Evolutionary conservation across 2,888 invertebrate species (phyloP).

Genomic region (Oxytorus armatus): DNA sequence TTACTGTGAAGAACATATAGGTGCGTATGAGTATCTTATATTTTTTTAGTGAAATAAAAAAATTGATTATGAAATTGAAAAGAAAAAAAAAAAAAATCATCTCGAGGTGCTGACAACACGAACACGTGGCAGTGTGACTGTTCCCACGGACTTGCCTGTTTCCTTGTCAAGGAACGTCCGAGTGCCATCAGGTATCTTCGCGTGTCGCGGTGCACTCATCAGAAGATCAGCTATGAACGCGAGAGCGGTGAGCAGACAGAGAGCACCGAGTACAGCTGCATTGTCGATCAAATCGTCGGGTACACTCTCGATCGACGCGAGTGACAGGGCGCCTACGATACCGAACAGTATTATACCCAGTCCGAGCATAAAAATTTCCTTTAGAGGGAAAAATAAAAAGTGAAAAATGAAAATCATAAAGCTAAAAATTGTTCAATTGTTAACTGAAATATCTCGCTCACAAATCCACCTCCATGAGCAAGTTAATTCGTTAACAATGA

Average conservation of each 20-base stretch:
- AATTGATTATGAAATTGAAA: neutral
- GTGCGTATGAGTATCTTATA: constrained; percentile 8
- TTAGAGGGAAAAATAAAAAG: too few relatives aligned
- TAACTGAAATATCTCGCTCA: neutral
- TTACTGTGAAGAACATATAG: neutral
- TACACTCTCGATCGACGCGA: constrained; percentile 90
- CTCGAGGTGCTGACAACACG: constrained; percentile 64
- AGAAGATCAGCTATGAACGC: constrained; percentile 89
- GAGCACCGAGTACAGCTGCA: constrained; percentile 89
- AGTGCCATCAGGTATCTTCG: constrained; percentile 75
- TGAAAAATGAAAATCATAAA: neutral
- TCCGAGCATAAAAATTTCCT: constrained; percentile 89
- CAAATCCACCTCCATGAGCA: too few relatives aligned
- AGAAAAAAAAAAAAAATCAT: constrained; percentile 40
- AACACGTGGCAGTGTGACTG: constrained; percentile 62
- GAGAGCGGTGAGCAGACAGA: constrained; percentile 89
- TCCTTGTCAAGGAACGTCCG: constrained; percentile 76
- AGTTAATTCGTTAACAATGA: too few relatives aligned
- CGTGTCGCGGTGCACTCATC: constrained; percentile 75
- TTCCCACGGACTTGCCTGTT: constrained; percentile 75
- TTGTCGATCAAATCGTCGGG: constrained; percentile 89
- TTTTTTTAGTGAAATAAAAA: constrained; percentile 18
- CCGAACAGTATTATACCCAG: constrained; percentile 90
- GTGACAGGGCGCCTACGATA: constrained; percentile 88
- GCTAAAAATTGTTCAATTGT: neutral